Base-by-base conservation (phyloP, 2,797 vertebrate species). In the Danio aesculapii region DNA sequence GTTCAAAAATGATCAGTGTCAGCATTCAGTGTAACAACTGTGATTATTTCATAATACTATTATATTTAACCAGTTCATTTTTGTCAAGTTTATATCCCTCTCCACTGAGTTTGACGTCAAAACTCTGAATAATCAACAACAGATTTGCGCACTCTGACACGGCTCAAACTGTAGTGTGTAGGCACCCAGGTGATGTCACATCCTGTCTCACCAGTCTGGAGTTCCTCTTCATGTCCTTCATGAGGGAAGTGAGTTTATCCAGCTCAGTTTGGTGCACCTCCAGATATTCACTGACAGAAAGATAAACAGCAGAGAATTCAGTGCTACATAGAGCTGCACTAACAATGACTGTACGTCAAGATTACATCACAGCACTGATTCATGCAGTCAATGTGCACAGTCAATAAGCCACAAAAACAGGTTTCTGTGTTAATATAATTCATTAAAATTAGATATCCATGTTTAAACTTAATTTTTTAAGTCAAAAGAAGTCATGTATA, bases 171-270 rank as follows among this genome's bases (percentile, higher is more conserved):
- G 14, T 53, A 41, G 30, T 41, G 21, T 64, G 4, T 57, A 12
- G 43, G 52, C 43, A 58, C 46, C 16, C 46, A 12, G 6, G 17
- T 17, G n/a, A 71, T 10, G 47, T 63, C 10, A 41, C 50, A 47
- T 64, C 41, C 6, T 11, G 61, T 93, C 97, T 85, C 92, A 99
- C 98, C 98, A 99, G 93, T 81, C 98, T 96, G 43, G 98, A 99
- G 90, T 99, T 98, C 87, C 97, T 97, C 91, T 93, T 99, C 98
- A 99, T 99, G 85, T 99, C 97, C 90, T 98, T 99, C 90, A 99
- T 92, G 86, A 98, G 96, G 86, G 93, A 76, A n/a, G 92, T 96
- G 86, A 99, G 90, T 88, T 98, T 99, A 87, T 99, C 98, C 92
- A 99, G 87, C 89, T 99, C 98, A 0, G 95, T 91, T 85, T 99